Evolutionary conservation across 2,797 vertebrate genomes (phyloP).

Genomic region (Eulemur rubriventer): DNA sequence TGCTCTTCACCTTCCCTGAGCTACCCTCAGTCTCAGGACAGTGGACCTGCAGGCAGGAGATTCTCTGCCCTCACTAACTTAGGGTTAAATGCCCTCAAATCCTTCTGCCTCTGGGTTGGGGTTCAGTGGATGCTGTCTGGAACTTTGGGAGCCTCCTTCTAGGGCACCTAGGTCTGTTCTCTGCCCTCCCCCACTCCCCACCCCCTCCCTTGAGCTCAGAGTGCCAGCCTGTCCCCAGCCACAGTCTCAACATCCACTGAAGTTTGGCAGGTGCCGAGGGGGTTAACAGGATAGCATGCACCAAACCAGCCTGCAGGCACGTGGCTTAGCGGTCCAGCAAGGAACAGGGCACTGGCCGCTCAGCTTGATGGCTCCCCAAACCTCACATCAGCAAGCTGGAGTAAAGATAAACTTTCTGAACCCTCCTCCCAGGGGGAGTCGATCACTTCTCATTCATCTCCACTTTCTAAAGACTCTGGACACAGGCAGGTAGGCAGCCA

Average conservation of each 20-base stretch:
- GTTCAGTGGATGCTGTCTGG: neutral
- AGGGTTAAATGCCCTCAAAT: neutral
- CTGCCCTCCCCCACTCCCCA: neutral
- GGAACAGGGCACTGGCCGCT: neutral
- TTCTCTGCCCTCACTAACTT: neutral
- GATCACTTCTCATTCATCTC: neutral
- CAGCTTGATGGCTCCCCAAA: neutral
- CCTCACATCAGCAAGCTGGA: neutral
- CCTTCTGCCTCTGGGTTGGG: neutral
- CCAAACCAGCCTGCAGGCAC: slow-evolving; percentile 31
- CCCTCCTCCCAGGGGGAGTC: neutral
- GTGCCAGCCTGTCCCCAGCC: neutral
- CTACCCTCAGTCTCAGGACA: neutral
- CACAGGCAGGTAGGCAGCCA: slow-evolving; percentile 23
- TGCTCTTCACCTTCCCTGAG: neutral
- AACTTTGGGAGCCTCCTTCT: neutral
- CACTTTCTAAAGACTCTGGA: slow-evolving; percentile 27
- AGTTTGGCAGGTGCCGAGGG: slow-evolving; percentile 8
- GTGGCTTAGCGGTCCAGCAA: neutral
- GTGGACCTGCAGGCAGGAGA: neutral
- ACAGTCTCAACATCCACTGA: neutral
- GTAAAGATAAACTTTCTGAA: neutral
- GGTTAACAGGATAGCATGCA: slow-evolving; percentile 58
- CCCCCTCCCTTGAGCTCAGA: neutral
- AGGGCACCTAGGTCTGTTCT: neutral